phyloP scores from a whole-genome alignment of 2,113 vertebrate species.

The Desmodus rotundus region DNA sequence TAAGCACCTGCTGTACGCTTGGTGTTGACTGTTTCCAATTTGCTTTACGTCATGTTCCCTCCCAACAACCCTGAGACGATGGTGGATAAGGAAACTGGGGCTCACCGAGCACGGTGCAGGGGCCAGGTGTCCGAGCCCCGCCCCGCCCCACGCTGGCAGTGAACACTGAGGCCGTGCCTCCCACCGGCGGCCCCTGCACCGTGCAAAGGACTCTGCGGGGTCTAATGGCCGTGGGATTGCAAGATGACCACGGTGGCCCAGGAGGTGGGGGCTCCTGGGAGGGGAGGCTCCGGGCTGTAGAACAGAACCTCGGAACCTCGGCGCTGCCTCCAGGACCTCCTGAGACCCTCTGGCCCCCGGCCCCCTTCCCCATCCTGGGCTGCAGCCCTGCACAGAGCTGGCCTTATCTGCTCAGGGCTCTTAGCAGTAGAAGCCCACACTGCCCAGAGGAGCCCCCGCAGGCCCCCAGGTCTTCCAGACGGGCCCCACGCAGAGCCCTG shows the following conservation, averaged over 20 bases:
- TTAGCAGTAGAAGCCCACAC: background rate
- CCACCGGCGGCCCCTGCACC: fast-evolving
- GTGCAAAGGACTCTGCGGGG: background rate
- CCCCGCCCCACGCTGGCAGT: fast-evolving
- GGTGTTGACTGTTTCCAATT: background rate
- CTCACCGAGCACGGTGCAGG: background rate
- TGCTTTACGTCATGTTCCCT: background rate
- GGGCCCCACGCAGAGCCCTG: too few relatives aligned
- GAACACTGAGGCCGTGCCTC: background rate
- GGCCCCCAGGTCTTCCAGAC: too few relatives aligned
- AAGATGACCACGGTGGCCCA: too few relatives aligned
- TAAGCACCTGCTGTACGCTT: background rate
- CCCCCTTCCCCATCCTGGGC: background rate
- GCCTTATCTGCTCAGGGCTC: background rate
- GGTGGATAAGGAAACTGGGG: too few relatives aligned
- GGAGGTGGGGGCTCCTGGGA: too few relatives aligned
- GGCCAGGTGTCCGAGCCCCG: background rate
- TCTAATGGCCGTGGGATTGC: too few relatives aligned
- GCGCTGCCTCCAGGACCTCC: background rate
- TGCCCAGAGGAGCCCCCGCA: background rate
- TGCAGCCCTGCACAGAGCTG: background rate
- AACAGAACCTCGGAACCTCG: background rate
- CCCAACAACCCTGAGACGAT: background rate
- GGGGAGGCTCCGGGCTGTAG: background rate
- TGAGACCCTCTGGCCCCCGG: background rate